Evolutionary conservation across 2,113 vertebrate species (phyloP), one percentile per base, ranked within the genome.

Genomic region (Lanius ludovicianus): DNA sequence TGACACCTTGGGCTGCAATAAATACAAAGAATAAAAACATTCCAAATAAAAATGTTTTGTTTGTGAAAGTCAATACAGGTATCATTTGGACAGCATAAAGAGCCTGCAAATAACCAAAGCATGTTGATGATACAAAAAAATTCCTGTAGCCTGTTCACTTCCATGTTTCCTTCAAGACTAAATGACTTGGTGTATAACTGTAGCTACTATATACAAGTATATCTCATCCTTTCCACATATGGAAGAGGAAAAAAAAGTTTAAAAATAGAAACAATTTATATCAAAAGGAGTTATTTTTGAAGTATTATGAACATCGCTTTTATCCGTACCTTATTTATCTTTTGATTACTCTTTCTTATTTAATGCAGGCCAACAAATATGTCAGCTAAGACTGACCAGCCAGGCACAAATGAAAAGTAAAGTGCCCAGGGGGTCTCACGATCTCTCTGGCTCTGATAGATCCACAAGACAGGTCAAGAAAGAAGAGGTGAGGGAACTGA

Each of bases 381-480:
- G 35, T 56, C 85, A 91, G 53, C 49, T 73, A 52, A 84, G 73
- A 84, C 60, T 88, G 82, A 86, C 31, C 73, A 82, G 80, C n/a
- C 85, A 94, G 88, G 60, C 88, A 94, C 39, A 42, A 96, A 94
- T 28, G 55, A 90, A 94, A 97, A 91, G 37, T 53, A 69, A 90
- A 39, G 64, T 90, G 85, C 56, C 37, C 71, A 78, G 59, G 60
- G 71, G 24, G 35, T 86, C 68, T 93, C 82, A 63, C 84, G 82
- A 75, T 82, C 46, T 87, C 82, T 70, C 70, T 59, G 52, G 19
- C 67, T 88, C 75, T 78, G 75, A 88, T 10, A 92, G 84, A 74
- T 90, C 64, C 92, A 80, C 52, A 84, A 88, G 55, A 90, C 85
- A 94, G 83, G 85, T 94, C 88, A 93, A 96, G 68, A 47, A 96